Evolutionary conservation across 2,113 vertebrate genomes (phyloP).

Genomic region (Engystomops pustulosus): DNA sequence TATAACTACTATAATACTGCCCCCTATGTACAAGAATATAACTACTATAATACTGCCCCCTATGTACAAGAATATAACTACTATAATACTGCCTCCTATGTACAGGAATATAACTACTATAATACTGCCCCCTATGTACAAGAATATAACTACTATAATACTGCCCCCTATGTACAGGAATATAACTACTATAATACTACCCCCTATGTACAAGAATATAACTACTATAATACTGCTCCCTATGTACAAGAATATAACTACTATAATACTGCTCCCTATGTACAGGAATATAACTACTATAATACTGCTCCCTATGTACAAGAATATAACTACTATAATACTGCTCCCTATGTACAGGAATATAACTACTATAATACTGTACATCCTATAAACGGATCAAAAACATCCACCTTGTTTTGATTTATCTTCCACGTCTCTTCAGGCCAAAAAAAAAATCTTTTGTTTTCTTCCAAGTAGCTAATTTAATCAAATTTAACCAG

Average conservation of each 20-base stretch:
- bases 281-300: slow-evolving; percentile 18
- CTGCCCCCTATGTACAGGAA: not conserved
- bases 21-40: no score
- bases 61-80: slow-evolving; percentile 12
- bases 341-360: slow-evolving; percentile 3
- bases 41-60: not conserved
- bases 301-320: not conserved
- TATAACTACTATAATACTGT: slow-evolving; percentile 18
- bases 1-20: no score
- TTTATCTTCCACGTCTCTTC: not conserved
- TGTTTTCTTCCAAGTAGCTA: slow-evolving; percentile 8
- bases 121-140: slow-evolving; percentile 12
- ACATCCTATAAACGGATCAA: not conserved
- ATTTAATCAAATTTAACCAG: slow-evolving; percentile 8
- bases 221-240: slow-evolving; percentile 16
- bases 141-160: slow-evolving; percentile 19
- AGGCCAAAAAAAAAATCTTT: not conserved
- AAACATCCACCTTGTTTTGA: not conserved
- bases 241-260: slow-evolving; percentile 11
- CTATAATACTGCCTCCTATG: slow-evolving; percentile 9
- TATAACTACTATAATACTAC: not conserved
- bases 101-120: slow-evolving; percentile 3
- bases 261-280: slow-evolving; percentile 8
- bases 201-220: not conserved
- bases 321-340: slow-evolving; percentile 19